phyloP scores from a whole-genome alignment of 1,140 invertebrate species.

The Megalonaias nervosa region DNA sequence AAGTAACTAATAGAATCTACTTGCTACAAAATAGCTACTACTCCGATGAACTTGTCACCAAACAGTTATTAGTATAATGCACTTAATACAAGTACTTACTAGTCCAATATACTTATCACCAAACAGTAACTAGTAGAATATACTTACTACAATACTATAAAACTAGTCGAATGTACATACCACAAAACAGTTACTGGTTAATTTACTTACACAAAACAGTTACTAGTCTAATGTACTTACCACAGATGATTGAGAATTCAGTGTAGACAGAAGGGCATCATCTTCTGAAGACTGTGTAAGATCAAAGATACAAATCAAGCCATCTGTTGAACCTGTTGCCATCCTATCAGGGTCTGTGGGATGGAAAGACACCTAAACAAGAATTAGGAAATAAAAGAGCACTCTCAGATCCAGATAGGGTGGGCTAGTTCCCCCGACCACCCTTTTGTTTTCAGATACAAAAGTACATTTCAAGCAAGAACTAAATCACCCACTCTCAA shows the following conservation, averaged over 20 bases:
- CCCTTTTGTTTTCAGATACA: background rate
- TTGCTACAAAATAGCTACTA: slow-evolving; percentile 73
- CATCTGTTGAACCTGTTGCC: slow-evolving; percentile 85
- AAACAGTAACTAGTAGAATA: too few relatives aligned
- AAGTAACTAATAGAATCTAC: slow-evolving; percentile 13
- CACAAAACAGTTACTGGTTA: background rate
- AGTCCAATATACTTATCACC: too few relatives aligned
- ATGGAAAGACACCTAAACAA: slow-evolving; percentile 82
- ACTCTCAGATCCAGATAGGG: background rate
- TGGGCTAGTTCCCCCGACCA: background rate
- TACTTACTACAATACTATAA: background rate
- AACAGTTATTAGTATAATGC: background rate
- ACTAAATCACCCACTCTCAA: background rate
- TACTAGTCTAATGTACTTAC: slow-evolving; percentile 69
- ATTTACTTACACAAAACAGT: background rate
- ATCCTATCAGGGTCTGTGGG: slow-evolving; percentile 79
- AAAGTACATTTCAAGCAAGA: background rate
- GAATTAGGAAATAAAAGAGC: background rate
- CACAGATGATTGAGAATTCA: slow-evolving; percentile 89
- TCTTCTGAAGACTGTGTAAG: slow-evolving; percentile 83
- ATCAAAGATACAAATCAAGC: slow-evolving; percentile 89
- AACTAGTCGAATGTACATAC: background rate
- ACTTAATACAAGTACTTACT: background rate
- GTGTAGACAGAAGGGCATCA: slow-evolving; percentile 83
- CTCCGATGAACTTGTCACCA: background rate